Evolutionary conservation across 2,113 vertebrate genomes (phyloP), one percentile per base, ranked within the genome.

Genomic region (Salminus brasiliensis): DNA sequence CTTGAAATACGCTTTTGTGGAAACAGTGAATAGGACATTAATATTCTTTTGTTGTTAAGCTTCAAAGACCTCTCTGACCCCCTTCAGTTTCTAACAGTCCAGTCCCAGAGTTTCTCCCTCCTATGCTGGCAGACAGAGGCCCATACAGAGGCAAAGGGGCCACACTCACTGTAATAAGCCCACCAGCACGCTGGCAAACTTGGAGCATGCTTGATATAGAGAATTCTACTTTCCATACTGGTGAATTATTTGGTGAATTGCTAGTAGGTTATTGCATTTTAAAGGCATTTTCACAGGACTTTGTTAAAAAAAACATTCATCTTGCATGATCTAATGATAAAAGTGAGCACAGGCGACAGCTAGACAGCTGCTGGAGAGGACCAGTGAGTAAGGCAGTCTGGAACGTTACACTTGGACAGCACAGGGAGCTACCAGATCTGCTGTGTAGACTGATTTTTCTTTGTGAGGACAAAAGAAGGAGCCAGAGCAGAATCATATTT

Each of bases 11-110:
- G 73, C 85, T 82, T 92, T 89, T 87, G 86, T 83, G 74, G 80
- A 53, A 52, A 25, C 83, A 79, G 36, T 59, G 81, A 86, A 80
- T 78, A 74, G 80, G 69, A 72, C 88, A 87, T 91, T 89, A 85
- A 87, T 88, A 90, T 90, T 92, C 90, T 91, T 91, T 92, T 90
- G 85, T 90, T n/a, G 23, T 82, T 72, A 65, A 80, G 85, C 86
- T 89, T 88, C 84, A 89, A 85, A 91, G 78, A 69, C 72, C 69
- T 79, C 53, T 59, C 63, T 68, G 5, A 78, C 39, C 70, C 62
- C 74, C 29, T 79, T 81, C 52, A 74, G 70, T 25, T 9, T 53
- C 34, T 45, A 29, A 29, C 53, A 63, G 67, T 41, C 45, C 18
- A 72, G 45, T 41, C 67, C 13, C 57, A 36, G 55, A 18, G 25